Percentiles rank a stretch among this genome's conserved stretches.
Evolutionary conservation across 2,113 vertebrate genomes (phyloP).

Genomic region (Zapornia atra): DNA sequence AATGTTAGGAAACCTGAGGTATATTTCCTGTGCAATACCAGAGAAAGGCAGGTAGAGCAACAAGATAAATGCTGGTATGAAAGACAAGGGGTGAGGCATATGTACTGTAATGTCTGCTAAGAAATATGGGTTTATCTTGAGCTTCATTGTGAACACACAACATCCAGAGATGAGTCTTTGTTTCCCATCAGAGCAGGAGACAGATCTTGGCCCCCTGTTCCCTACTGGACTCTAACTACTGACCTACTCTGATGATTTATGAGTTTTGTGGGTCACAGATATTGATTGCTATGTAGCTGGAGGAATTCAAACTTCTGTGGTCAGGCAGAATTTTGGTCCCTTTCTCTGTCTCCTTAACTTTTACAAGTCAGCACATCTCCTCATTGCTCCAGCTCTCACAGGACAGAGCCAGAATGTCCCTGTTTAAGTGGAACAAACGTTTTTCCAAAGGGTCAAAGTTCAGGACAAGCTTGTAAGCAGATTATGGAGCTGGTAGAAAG

Average conservation of each 20-base stretch:
- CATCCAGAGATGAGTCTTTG: neutral
- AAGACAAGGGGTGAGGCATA: neutral
- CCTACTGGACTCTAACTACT: neutral
- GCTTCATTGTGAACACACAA: neutral
- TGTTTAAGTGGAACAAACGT: constrained; percentile 54
- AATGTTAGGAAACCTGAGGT: neutral
- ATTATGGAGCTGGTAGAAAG: constrained; percentile 60
- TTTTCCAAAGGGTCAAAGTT: constrained; percentile 56
- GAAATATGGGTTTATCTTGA: neutral
- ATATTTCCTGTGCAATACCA: neutral
- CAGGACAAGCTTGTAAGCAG: constrained; percentile 48
- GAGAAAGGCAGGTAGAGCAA: neutral
- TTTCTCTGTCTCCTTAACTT: neutral
- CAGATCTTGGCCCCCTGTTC: neutral
- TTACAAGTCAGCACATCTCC: neutral
- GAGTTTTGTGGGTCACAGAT: neutral
- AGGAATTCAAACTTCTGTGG: neutral
- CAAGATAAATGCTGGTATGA: neutral
- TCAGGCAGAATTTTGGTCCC: neutral
- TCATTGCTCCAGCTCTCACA: neutral
- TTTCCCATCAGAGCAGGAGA: neutral
- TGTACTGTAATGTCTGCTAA: neutral
- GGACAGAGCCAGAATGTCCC: constrained; percentile 32
- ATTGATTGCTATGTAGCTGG: neutral
- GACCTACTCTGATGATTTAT: neutral